Evolutionary conservation across 2,797 vertebrate genomes (phyloP).

Genomic region (Neoniphon sammara): DNA sequence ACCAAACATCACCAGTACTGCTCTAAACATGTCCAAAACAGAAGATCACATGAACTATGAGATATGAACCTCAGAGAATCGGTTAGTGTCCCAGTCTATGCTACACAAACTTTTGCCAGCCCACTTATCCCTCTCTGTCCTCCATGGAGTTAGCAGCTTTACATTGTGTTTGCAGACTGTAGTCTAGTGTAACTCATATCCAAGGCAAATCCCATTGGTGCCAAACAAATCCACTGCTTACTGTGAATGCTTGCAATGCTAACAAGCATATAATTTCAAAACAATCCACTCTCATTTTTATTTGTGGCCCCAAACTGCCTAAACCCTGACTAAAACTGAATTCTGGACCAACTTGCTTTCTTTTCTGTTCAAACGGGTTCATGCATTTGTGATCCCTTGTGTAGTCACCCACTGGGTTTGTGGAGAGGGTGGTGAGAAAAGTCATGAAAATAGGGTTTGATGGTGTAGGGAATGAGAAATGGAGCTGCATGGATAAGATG

Average conservation of each 20-base stretch:
- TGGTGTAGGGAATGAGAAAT: constrained; percentile 57
- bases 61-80: no score
- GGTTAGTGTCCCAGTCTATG: no score
- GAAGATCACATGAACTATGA: no score
- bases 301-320: not conserved
- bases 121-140: no score
- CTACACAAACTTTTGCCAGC: no score
- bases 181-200: no score
- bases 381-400: constrained; percentile 35
- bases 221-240: no score
- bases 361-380: constrained; percentile 25
- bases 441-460: constrained; percentile 44
- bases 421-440: constrained; percentile 28
- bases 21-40: no score
- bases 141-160: no score
- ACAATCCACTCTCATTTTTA: constrained; percentile 11
- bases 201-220: no score
- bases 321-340: constrained; percentile 24
- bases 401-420: constrained; percentile 27
- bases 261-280: not conserved
- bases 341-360: constrained; percentile 16
- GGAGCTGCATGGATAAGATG: constrained; percentile 67
- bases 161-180: no score
- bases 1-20: not conserved
- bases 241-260: no score